Percentiles rank a stretch among this genome's conserved stretches.
Evolutionary conservation across 2,888 invertebrate species (phyloP).

Genomic region (Sphaerophoria rueppellii): DNA sequence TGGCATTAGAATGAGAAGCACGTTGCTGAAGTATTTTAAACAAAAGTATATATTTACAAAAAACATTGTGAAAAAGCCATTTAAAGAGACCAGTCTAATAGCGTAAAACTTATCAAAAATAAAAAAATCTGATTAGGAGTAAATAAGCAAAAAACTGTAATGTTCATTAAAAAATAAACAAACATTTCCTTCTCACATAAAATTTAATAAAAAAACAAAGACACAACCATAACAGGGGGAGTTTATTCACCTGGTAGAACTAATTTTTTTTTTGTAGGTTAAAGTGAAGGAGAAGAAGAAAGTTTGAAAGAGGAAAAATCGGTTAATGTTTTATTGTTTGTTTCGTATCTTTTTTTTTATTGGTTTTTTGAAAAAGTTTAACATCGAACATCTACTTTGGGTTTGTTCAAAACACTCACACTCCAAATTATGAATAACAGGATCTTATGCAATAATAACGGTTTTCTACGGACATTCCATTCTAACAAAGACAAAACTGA

Average conservation of each 20-base stretch:
- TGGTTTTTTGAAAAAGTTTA: conserved; percentile 20
- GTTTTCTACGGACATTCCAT: conserved; percentile 2
- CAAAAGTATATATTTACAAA: no score
- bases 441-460: conserved; percentile 6
- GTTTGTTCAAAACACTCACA: conserved; percentile 6
- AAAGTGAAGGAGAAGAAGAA: conserved; percentile 53
- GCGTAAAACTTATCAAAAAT: not conserved
- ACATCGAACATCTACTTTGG: not conserved
- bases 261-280: conserved; percentile 66
- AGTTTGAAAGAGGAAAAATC: conserved; percentile 38
- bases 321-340: conserved; percentile 11
- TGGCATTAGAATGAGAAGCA: no score
- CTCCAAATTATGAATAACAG: conserved; percentile 1
- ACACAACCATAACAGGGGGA: conserved; percentile 74
- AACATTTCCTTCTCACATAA: conserved; percentile 3
- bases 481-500: not conserved
- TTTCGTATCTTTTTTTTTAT: not conserved
- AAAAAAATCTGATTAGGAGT: not conserved
- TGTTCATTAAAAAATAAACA: not conserved
- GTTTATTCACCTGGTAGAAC: conserved; percentile 80
- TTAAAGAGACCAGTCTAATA: conserved; percentile 1
- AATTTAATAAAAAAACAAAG: conserved; percentile 33
- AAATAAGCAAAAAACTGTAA: conserved; percentile 25
- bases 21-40: no score
- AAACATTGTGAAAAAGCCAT: no score